Percentiles rank a stretch among this genome's conserved stretches.
phyloP scores from a whole-genome alignment of 2,113 vertebrate species.

The Ptychochromis oligacanthus region DNA sequence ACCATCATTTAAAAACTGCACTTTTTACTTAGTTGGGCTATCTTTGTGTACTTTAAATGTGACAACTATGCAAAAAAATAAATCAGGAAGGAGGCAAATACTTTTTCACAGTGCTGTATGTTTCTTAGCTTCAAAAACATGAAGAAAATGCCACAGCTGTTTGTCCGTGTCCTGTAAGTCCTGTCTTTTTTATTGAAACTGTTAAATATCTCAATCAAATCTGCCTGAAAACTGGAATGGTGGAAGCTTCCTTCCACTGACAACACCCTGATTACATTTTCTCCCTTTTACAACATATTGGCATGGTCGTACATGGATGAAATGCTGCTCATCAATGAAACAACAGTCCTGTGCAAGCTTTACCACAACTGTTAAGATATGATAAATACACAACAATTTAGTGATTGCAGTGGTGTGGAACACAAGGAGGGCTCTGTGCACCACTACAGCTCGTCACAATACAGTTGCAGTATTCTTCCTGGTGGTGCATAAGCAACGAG shows the following conservation, averaged over 20 bases:
- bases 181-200: constrained; percentile 77
- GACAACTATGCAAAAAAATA: too few species aligned
- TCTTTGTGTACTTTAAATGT: too few species aligned
- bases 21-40: too few species aligned
- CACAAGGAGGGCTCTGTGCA: constrained; percentile 39
- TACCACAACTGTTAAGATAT: constrained; percentile 52
- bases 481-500: constrained; percentile 64
- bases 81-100: too few species aligned
- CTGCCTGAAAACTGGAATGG: constrained; percentile 57
- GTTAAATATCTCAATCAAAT: constrained; percentile 55
- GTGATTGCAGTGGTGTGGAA: constrained; percentile 50
- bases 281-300: constrained; percentile 61
- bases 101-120: neutral
- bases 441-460: constrained; percentile 52
- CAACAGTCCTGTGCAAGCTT: constrained; percentile 53
- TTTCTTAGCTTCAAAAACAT: neutral
- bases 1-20: too few species aligned
- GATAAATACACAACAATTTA: constrained; percentile 59
- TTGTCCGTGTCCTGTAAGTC: constrained; percentile 71
- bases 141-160: constrained; percentile 12
- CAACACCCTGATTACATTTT: constrained; percentile 55
- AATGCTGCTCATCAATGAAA: constrained; percentile 35
- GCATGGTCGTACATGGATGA: constrained; percentile 48
- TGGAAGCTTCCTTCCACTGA: constrained; percentile 42
- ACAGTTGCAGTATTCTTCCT: constrained; percentile 64